These are phyloP conservation scores for Myotis planiceps DNA, from an alignment of 2,797 vertebrate genomes.

Conservation along the genomic window DNA sequence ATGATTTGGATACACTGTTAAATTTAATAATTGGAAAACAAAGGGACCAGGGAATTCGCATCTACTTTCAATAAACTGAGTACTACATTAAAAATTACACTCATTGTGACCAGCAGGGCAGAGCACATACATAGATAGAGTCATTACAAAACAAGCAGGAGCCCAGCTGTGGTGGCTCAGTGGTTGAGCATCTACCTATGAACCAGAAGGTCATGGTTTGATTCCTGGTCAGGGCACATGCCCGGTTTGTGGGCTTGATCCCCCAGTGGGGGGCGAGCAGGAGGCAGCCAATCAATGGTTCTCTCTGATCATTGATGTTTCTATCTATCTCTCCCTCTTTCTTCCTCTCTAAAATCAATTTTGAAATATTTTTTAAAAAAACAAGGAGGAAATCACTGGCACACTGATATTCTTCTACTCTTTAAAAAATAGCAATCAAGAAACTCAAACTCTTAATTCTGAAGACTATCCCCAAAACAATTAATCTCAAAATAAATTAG, in stretches of 20 bases:
- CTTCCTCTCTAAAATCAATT: not conserved
- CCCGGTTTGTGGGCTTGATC: not conserved
- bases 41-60: not conserved
- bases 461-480: slow-evolving; percentile 49
- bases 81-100: not conserved
- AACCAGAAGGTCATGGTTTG: not conserved
- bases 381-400: not conserved
- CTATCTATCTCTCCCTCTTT: not conserved
- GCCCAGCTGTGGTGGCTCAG: not conserved
- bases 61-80: not conserved
- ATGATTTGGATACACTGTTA: not conserved
- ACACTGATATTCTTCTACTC: not conserved
- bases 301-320: not conserved
- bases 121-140: not conserved
- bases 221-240: not conserved
- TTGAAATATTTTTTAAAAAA: not conserved
- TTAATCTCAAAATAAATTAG: slow-evolving; percentile 54
- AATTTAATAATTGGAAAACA: slow-evolving; percentile 5
- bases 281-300: not conserved
- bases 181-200: not conserved
- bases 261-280: not conserved
- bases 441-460: slow-evolving; percentile 45
- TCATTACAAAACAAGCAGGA: not conserved
- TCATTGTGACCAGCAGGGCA: not conserved
- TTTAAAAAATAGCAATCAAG: slow-evolving; percentile 32